Percentiles rank a stretch among this genome's conserved stretches.
phyloP scores from a whole-genome alignment of 2,888 invertebrate species.

The Stenolophus ochropezus region DNA sequence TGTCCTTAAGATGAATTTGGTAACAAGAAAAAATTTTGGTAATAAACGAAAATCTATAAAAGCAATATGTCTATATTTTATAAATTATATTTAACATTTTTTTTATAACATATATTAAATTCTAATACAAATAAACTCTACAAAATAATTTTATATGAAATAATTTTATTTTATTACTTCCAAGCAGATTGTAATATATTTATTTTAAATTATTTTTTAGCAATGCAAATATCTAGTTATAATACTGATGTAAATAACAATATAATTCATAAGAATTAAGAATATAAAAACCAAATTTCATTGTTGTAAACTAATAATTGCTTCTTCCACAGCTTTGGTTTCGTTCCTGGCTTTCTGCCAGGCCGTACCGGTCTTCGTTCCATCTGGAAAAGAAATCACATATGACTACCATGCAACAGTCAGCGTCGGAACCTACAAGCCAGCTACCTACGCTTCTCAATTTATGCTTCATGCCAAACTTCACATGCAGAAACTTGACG shows the following conservation, averaged over 20 bases:
- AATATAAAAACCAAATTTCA: not conserved
- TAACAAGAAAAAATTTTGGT: no score
- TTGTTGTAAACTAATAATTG: not conserved
- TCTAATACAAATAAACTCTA: not conserved
- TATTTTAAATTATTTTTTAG: not conserved
- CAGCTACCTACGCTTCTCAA: slow-evolving; percentile 68
- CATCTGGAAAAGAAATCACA: slow-evolving; percentile 70
- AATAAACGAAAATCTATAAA: not conserved
- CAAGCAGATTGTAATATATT: not conserved
- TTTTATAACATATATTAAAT: not conserved
- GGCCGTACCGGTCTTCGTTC: slow-evolving; percentile 21
- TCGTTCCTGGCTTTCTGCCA: slow-evolving; percentile 16
- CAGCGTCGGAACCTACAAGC: slow-evolving; percentile 69
- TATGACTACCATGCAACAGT: slow-evolving; percentile 71
- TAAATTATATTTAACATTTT: not conserved
- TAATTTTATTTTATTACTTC: not conserved
- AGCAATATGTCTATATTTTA: not conserved
- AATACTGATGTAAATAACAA: slow-evolving; percentile 20
- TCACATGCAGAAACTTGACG: slow-evolving; percentile 66
- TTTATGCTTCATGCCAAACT: slow-evolving; percentile 69
- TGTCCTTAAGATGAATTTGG: no score
- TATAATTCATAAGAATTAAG: not conserved
- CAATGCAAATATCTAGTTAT: not conserved
- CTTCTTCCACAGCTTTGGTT: slow-evolving; percentile 8
- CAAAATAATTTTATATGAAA: not conserved